Conservation (phyloP, 2,113 vertebrate species). For the Megalops atlanticus region DNA sequence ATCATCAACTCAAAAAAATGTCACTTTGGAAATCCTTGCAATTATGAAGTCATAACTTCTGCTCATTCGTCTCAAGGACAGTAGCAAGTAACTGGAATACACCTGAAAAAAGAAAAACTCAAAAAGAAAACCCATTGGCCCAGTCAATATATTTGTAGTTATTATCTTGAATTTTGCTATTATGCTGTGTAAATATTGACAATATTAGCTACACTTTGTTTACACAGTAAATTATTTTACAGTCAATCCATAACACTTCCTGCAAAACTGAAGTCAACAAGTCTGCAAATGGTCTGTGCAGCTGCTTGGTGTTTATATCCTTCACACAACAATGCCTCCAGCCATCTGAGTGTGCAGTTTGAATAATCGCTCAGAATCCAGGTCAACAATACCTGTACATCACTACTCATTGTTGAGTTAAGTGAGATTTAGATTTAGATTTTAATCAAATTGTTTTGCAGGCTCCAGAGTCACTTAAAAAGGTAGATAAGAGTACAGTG, state of each 20-base stretch:
- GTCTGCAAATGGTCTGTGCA: neutral
- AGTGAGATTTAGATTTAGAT: too few relatives aligned
- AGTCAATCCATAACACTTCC: neutral
- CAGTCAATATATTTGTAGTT: too few relatives aligned
- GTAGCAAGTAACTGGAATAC: neutral
- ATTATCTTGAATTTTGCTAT: too few relatives aligned
- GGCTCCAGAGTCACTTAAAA: too few relatives aligned
- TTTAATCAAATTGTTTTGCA: too few relatives aligned
- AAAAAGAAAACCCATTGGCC: too few relatives aligned
- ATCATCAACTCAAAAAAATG: too few relatives aligned
- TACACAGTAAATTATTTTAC: neutral
- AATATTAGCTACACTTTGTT: neutral
- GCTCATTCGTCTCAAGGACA: neutral
- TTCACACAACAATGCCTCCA: neutral
- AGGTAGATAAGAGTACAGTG: too few relatives aligned
- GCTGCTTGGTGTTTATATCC: conserved; percentile 10
- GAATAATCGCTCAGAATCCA: neutral
- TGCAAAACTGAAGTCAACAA: neutral
- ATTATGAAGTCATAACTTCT: too few relatives aligned
- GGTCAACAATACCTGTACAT: neutral
- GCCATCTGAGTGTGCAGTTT: neutral
- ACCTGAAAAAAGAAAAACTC: too few relatives aligned
- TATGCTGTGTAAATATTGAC: neutral
- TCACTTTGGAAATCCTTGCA: too few relatives aligned
- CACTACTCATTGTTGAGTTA: neutral